Conservation (phyloP, 2,113 vertebrate species). For the Taurulus bubalis region DNA sequence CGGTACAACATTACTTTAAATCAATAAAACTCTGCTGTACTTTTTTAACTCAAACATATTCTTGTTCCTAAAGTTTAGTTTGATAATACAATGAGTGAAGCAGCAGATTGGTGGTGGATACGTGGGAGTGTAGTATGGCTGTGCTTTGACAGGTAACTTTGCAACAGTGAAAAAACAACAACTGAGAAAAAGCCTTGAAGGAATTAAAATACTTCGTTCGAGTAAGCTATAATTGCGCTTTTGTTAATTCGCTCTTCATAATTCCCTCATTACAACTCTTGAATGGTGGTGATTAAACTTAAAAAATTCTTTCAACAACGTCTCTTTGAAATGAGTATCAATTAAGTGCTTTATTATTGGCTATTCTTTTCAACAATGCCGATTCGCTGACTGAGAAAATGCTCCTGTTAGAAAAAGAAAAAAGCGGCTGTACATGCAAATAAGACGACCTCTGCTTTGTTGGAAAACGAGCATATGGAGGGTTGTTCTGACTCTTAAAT, state of each 20-base stretch:
- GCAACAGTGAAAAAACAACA: constrained; percentile 15
- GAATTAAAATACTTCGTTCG: constrained; percentile 62
- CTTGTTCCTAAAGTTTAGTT: constrained; percentile 40
- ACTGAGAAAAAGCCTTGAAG: constrained; percentile 24
- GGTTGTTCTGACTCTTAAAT: constrained; percentile 57
- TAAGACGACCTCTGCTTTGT: constrained; percentile 52
- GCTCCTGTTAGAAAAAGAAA: constrained; percentile 28
- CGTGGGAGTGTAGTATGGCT: constrained; percentile 48
- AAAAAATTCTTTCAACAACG: constrained; percentile 75
- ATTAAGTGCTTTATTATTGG: constrained; percentile 78
- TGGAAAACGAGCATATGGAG: constrained; percentile 56
- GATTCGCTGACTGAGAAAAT: constrained; percentile 52
- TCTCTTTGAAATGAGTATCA: constrained; percentile 81
- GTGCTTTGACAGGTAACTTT: constrained; percentile 63
- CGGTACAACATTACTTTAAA: constrained; percentile 56
- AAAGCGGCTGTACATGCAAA: constrained; percentile 40
- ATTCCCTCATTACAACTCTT: constrained; percentile 78
- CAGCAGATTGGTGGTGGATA: constrained; percentile 42
- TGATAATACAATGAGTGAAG: constrained; percentile 39
- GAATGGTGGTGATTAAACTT: constrained; percentile 78
- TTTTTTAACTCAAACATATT: constrained; percentile 28
- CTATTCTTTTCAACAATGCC: constrained; percentile 73
- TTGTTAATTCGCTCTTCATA: constrained; percentile 76
- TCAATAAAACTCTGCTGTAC: constrained; percentile 52
- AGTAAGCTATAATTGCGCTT: constrained; percentile 71